Percentiles rank a stretch among this genome's conserved stretches.
phyloP scores from a whole-genome alignment of 2,797 vertebrate species.

The Enoplosus armatus region DNA sequence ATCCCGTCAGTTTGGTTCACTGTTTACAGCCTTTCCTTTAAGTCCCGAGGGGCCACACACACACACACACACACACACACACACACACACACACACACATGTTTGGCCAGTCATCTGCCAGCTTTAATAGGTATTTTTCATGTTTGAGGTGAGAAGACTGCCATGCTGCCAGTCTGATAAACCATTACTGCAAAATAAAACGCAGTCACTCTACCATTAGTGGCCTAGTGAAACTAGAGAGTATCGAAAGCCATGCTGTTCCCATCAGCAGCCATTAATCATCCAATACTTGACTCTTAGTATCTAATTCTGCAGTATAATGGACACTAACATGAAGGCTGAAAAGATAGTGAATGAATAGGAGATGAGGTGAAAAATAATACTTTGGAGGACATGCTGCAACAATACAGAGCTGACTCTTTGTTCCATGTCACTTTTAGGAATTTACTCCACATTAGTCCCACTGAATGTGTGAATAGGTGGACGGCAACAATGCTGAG shows the following conservation, averaged over 20 bases:
- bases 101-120: constrained; percentile 16
- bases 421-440: too few relatives aligned
- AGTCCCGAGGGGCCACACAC: constrained; percentile 37
- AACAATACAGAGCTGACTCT: not conserved
- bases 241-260: constrained; percentile 33
- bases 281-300: constrained; percentile 23
- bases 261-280: constrained; percentile 42
- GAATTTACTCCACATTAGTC: constrained; percentile 6
- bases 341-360: not conserved
- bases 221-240: constrained; percentile 51
- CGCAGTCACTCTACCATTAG: constrained; percentile 56
- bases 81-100: constrained; percentile 21
- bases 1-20: constrained; percentile 57
- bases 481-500: not conserved
- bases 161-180: constrained; percentile 49
- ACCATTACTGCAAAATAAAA: constrained; percentile 61
- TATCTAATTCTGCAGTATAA: constrained; percentile 10
- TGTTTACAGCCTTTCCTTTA: constrained; percentile 62
- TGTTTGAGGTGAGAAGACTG: constrained; percentile 53
- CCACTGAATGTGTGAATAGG: not conserved
- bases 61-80: constrained; percentile 41
- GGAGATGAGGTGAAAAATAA: not conserved
- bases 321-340: not conserved
- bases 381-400: not conserved
- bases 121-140: constrained; percentile 49